Base-by-base conservation (phyloP, 2,113 vertebrate species). In the Theristicus caerulescens region DNA sequence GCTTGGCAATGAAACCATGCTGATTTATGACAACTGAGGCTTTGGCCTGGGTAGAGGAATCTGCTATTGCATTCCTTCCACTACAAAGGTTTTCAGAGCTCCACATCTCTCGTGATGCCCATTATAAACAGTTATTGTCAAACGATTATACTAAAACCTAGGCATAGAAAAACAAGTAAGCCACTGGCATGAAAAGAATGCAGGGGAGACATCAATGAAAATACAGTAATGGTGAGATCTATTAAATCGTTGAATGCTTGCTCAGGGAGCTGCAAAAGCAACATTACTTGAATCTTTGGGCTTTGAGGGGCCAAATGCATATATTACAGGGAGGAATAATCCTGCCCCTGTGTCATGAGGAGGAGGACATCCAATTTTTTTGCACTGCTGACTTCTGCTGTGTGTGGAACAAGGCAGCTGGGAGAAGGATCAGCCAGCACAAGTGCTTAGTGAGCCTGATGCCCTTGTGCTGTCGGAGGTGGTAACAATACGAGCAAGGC, bases 41-140 rank as follows among this genome's bases (percentile, higher is more conserved):
- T 90, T 73, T 93, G 74, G 32, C 20, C 64, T 89, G 42, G 15
- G 55, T 42, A 71, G 58, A 81, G 59, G 42, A 95, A 77, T 52
- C 59, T 77, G 51, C 47, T 71, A 4, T 31, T 91, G 40, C 31
- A 52, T 87, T 90, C 51, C 38, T 80, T 81, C 18, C 16, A 22
- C n/a, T 40, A 59, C 40, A 82, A 77, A 73, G 47, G 13, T 73
- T 90, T 94, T 73, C 59, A 93, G 51, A 82, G 24, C 38, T 92
- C 78, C 36, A 21, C 32, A 46, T 88, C 32, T 92, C 88, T 91
- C 3, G 2, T 1, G 3, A 54, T 83, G 55, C 40, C 47, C 29
- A 44, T 95, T 95, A 57, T 31, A 83, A 94, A 86, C 78, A 40
- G 24, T 83, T 89, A 70, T 55, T 83, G 61, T 89, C 57, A 90